Percentiles rank a stretch among this genome's conserved stretches.
These are phyloP conservation scores for Rhabdophis nuchalis DNA, from an alignment of 2,797 vertebrate genomes.

Conservation along the genomic window DNA sequence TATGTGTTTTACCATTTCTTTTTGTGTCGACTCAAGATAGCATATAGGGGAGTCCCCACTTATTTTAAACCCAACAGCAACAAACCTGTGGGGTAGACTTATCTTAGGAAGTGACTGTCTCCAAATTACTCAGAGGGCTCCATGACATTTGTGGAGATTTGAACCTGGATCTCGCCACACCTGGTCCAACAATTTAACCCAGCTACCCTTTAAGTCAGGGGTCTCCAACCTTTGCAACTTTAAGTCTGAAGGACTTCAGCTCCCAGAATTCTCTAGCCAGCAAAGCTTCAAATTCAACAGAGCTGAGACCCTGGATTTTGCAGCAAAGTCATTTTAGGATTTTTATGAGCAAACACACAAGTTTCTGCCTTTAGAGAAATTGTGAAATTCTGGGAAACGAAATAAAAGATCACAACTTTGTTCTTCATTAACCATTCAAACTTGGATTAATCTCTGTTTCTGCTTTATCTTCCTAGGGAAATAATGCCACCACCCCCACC, in stretches of 20 bases:
- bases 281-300: neutral
- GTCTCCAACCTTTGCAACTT: no score
- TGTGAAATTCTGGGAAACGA: neutral
- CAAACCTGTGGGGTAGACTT: neutral
- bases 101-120: neutral
- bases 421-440: no score
- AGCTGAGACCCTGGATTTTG: neutral
- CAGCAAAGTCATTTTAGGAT: neutral
- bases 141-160: neutral
- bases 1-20: neutral
- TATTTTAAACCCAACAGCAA: no score
- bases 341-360: neutral
- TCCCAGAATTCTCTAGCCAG: no score
- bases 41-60: neutral
- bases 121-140: neutral
- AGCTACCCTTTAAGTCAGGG: neutral
- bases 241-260: no score
- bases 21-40: neutral
- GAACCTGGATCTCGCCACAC: neutral
- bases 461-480: no score
- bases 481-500: no score
- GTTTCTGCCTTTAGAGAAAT: neutral
- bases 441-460: no score
- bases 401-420: no score
- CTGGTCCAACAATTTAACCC: neutral